Conservation (phyloP, 2,888 invertebrate genomes). For the Barypeithes pellucidus region DNA sequence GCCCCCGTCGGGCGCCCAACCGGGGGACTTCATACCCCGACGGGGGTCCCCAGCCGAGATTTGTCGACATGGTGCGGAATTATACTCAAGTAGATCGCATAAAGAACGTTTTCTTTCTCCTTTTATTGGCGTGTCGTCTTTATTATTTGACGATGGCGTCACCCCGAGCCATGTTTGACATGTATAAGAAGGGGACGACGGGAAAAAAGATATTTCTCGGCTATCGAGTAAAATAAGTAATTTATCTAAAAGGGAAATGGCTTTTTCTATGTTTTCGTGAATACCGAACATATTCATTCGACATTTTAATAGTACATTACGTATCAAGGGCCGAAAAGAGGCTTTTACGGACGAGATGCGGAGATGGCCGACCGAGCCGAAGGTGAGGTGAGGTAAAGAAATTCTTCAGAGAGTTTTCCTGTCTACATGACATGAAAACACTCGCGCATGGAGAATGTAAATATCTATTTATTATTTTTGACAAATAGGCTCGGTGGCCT, state of each 20-base stretch:
- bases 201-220: neutral
- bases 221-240: neutral
- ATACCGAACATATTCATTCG: too few species aligned
- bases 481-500: too few species aligned
- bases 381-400: too few species aligned
- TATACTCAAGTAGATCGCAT: slow-evolving; percentile 39
- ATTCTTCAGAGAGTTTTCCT: too few species aligned
- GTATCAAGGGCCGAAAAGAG: too few species aligned
- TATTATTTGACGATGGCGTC: slow-evolving; percentile 24
- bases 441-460: too few species aligned
- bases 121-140: slow-evolving; percentile 27
- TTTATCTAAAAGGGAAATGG: neutral
- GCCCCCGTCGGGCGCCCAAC: slow-evolving; percentile 10
- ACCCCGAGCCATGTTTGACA: neutral
- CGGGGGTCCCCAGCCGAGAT: slow-evolving; percentile 42
- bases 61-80: slow-evolving; percentile 49
- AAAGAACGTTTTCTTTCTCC: slow-evolving; percentile 32
- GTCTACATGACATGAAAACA: too few species aligned
- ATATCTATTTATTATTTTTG: too few species aligned
- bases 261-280: neutral
- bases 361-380: too few species aligned
- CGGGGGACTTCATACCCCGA: slow-evolving; percentile 31
- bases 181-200: neutral
- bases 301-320: too few species aligned
- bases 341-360: too few species aligned